Base-by-base conservation (phyloP, 2,888 invertebrate species). In the Chloroclystis v-ata region DNA sequence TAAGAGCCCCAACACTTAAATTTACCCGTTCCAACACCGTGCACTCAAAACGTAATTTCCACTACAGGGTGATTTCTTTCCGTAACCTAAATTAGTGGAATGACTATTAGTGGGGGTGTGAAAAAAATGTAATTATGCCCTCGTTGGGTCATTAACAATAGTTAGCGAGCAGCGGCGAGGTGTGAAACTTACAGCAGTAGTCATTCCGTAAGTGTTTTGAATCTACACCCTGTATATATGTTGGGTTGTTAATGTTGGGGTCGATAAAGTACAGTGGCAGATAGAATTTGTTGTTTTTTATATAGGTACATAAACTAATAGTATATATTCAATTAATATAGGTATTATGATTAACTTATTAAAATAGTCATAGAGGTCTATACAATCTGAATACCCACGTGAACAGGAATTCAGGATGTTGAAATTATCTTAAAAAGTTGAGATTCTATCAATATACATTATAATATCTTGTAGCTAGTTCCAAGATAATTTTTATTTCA, bases 41-140 rank as follows among this genome's bases (percentile, higher is more conserved):
- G 29, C 41, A 41, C 43, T 52, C 13, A 13, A 43, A 56, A 44
- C 49, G 47, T 53, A 58, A 56, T 56, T 56, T 55, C 44, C 52
- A 52, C 52, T 54, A 47, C 43, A 43, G 44, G 47, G 51, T 67
- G 65, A 61, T 59, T 52, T 56, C 59, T 63, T 63, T 59, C 58
- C 63, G 66, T 64, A 75, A 75, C 73, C 72, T 73, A 75, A 82
- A 85, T 82, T 80, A 80, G 81, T 78, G 75, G 67, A 82, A 82
- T 78, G 73, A 75, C 77, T 74, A 71, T 78, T 77, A 75, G 72
- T 70, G 69, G 65, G 75, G 66, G 76, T 73, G 75, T 70, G 73
- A 82, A 83, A 83, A 71, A 76, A 76, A 74, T 75, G 77, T 78
- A 84, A 86, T 86, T 84, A 84, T 70, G 66, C 80, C 75, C 85